phyloP scores from a whole-genome alignment of 2,797 vertebrate species.

The Peromyscus attwateri region DNA sequence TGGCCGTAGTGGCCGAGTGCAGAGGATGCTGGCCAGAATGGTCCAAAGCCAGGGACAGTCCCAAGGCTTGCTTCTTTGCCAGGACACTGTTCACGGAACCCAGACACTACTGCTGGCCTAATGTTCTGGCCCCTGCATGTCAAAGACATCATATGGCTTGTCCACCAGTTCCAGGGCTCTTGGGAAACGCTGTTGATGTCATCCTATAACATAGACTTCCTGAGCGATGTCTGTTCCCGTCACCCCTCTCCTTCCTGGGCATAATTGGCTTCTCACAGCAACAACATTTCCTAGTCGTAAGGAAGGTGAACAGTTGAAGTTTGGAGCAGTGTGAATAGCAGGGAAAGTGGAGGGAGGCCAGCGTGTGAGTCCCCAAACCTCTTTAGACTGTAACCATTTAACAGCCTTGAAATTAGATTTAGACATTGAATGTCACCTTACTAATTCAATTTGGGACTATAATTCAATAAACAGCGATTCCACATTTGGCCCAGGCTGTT shows the following conservation, averaged over 20 bases:
- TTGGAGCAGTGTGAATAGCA: neutral
- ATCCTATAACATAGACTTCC: neutral
- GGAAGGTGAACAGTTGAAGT: neutral
- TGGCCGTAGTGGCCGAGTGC: neutral
- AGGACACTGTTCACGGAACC: neutral
- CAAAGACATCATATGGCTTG: neutral
- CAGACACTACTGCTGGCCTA: neutral
- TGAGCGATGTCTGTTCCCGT: neutral
- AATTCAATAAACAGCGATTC: neutral
- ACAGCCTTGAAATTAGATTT: neutral
- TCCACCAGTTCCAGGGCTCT: neutral
- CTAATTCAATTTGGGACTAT: neutral
- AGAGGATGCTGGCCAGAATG: fast-evolving
- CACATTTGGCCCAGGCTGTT: neutral
- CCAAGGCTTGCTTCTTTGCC: neutral
- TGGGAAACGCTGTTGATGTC: neutral
- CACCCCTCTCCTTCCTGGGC: neutral
- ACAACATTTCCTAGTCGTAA: neutral
- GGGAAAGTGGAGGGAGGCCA: neutral
- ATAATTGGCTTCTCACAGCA: too few relatives aligned
- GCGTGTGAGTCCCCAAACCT: neutral
- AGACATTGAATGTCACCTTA: neutral
- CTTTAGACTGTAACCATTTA: neutral
- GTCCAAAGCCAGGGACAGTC: too few relatives aligned
- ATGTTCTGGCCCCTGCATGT: neutral